Base-by-base conservation (phyloP, 2,888 invertebrate genomes). In the Homarus gammarus region DNA sequence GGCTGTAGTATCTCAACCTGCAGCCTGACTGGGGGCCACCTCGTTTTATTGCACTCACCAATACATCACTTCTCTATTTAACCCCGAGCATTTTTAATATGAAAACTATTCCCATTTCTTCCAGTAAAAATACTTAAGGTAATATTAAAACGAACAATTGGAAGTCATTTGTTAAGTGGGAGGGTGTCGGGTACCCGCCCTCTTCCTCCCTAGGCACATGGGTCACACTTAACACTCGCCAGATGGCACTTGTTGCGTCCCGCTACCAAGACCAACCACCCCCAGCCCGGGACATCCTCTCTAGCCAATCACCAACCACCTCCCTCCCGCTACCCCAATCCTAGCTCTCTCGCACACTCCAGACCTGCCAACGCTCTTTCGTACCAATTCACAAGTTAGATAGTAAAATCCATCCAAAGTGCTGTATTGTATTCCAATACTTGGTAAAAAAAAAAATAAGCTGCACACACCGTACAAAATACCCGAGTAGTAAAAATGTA, bases 161-260 rank as follows among this genome's bases (percentile, higher is more conserved):
- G 82, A 49, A 68, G 68, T 27, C 72, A n/a, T 72, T 49, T 31
- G 83, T 70, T 49, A 72, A 72, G 44, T 49, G 75, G 49, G 44
- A 49, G 70, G 40, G 70, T n/a, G 83, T 83, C 68, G 83, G 72
- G 72, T 68, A 51, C 6, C 75, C 33, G 15, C 31, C 49, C 33
- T 49, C 77, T 31, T 44, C 64, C 81, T 38, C n/a, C 64, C 38
- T 40, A n/a, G 70, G 70, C 86, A 79, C 79, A 79, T 86, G 79
- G 79, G 86, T 75, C 79, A 70, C 77, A 68, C 86, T 79, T 86
- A 79, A 86, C 79, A 86, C 79, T 79, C 72, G 70, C 78, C 86
- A 86, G 86, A 68, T 64, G 79, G 79, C 86, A 86, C 86, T 86
- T 86, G 86, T 78, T 72, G 86, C 86, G 79, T 72, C 86, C 51